Conservation (phyloP, 2,113 vertebrate genomes). For the Brachirus orientalis region DNA sequence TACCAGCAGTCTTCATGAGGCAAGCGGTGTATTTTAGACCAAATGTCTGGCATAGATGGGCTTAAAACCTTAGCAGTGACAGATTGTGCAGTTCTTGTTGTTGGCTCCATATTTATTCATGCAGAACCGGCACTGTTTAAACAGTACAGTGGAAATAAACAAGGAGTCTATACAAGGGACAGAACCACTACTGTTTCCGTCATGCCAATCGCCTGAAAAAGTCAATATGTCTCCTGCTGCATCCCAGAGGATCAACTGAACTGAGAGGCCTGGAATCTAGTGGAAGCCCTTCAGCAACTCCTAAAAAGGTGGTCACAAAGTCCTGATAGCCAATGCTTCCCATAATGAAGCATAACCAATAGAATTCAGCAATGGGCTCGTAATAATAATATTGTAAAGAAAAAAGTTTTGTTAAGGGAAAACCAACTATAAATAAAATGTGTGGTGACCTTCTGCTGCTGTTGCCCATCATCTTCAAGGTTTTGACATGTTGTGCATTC, state of each 20-base stretch:
- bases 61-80: slow-evolving; percentile 38
- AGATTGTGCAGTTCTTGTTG: slow-evolving; percentile 39
- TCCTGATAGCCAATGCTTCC: slow-evolving; percentile 4
- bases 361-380: neutral
- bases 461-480: no score
- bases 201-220: slow-evolving; percentile 38
- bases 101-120: slow-evolving; percentile 49
- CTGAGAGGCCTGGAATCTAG: slow-evolving; percentile 37
- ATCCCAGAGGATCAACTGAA: slow-evolving; percentile 47
- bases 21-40: slow-evolving; percentile 24
- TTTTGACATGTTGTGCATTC: no score
- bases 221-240: slow-evolving; percentile 56
- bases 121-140: slow-evolving; percentile 61
- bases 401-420: neutral
- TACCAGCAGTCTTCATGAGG: slow-evolving; percentile 30
- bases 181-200: slow-evolving; percentile 56
- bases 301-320: slow-evolving; percentile 37
- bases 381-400: neutral
- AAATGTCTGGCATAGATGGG: slow-evolving; percentile 40
- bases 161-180: slow-evolving; percentile 47
- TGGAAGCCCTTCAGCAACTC: slow-evolving; percentile 24
- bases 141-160: slow-evolving; percentile 67
- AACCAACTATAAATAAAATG: no score
- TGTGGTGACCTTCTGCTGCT: no score
- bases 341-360: neutral